phyloP scores from a whole-genome alignment of 2,888 invertebrate genomes.

The Schizotus pectinicornis region DNA sequence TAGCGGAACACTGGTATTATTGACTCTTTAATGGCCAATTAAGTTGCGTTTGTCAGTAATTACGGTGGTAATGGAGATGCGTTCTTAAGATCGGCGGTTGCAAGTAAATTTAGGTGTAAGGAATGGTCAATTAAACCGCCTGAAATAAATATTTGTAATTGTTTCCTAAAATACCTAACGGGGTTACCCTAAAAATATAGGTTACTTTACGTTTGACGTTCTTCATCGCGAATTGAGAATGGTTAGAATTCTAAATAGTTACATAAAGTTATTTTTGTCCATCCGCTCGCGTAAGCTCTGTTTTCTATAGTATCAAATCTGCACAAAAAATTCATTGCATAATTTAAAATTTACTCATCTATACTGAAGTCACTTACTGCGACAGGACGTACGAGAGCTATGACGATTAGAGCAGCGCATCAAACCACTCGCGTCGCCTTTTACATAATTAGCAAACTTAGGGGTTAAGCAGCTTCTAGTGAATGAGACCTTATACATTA shows the following conservation, averaged over 20 bases:
- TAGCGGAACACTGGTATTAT: too few species aligned
- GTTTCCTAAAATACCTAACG: slow-evolving; percentile 38
- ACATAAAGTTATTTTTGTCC: slow-evolving; percentile 14
- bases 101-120: too few species aligned
- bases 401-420: neutral
- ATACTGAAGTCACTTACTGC: too few species aligned
- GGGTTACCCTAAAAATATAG: slow-evolving; percentile 42
- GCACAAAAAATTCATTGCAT: neutral
- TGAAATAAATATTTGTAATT: slow-evolving; percentile 45
- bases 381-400: too few species aligned
- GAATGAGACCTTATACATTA: slow-evolving; percentile 36
- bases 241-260: slow-evolving; percentile 17
- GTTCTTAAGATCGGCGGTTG: neutral
- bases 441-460: slow-evolving; percentile 26
- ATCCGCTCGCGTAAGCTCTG: slow-evolving; percentile 5
- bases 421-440: neutral
- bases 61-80: slow-evolving; percentile 1
- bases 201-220: slow-evolving; percentile 27
- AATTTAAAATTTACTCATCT: slow-evolving; percentile 7
- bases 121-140: slow-evolving; percentile 3
- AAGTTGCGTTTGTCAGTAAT: neutral
- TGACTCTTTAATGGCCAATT: too few species aligned
- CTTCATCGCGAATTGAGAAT: slow-evolving; percentile 8
- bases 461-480: slow-evolving; percentile 23
- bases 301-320: neutral